These are phyloP conservation scores for Chaetogeoica ovagalla DNA, from an alignment of 2,888 invertebrate species.

Conservation along the genomic window DNA sequence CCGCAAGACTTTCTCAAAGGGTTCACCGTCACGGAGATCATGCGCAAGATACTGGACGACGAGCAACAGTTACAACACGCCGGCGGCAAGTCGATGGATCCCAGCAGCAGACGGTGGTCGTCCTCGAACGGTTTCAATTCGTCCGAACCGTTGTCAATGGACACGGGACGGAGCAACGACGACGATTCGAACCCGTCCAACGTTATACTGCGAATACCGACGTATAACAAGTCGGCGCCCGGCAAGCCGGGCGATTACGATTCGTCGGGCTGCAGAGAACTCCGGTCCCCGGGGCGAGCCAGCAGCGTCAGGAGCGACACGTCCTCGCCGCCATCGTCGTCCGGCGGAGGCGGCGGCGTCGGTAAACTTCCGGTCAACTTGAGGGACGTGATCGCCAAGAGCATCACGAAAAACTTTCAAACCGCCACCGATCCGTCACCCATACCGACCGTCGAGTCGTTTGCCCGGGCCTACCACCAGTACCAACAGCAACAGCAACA, in stretches of 20 bases:
- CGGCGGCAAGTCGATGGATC: constrained; percentile 56
- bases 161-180: constrained; percentile 61
- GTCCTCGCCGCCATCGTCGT: constrained; percentile 48
- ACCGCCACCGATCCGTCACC: constrained; percentile 55
- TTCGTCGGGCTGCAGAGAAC: constrained; percentile 32
- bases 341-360: constrained; percentile 49
- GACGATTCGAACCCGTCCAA: constrained; percentile 61
- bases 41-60: constrained; percentile 65
- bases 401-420: constrained; percentile 74
- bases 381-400: constrained; percentile 88
- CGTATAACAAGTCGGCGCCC: constrained; percentile 75
- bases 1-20: constrained; percentile 56
- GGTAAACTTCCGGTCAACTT: constrained; percentile 63
- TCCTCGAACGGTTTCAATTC: constrained; percentile 54
- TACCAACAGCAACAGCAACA: constrained; percentile 59
- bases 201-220: constrained; percentile 90
- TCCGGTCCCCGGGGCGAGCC: constrained; percentile 2
- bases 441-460: constrained; percentile 48
- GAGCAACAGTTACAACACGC: constrained; percentile 62
- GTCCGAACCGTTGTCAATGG: constrained; percentile 58
- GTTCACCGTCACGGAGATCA: constrained; percentile 63
- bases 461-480: constrained; percentile 43
- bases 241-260: constrained; percentile 57
- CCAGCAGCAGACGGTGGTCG: constrained; percentile 55
- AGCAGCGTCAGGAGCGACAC: constrained; percentile 51